Evolutionary conservation across 2,888 invertebrate species (phyloP).

Genomic region (Spisula solida): DNA sequence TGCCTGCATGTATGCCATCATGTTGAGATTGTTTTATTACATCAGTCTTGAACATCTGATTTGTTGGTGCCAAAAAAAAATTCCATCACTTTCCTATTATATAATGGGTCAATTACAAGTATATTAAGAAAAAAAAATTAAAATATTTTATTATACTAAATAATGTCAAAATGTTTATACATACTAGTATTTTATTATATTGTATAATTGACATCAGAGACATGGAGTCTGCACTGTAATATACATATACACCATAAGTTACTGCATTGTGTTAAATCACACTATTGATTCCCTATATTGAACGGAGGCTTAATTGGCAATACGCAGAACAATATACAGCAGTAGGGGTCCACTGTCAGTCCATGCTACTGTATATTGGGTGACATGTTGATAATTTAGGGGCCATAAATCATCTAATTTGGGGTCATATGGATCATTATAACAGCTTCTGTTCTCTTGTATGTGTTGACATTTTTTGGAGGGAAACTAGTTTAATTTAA

Average conservation of each 20-base stretch:
- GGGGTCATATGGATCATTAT: slow-evolving; percentile 17
- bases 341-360: not conserved
- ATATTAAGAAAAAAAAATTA: no score
- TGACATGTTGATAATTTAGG: slow-evolving; percentile 43
- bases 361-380: slow-evolving; percentile 32
- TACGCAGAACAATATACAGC: not conserved
- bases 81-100: no score
- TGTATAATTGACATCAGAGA: not conserved
- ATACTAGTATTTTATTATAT: no score
- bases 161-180: no score
- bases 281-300: not conserved
- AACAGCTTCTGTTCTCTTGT: not conserved
- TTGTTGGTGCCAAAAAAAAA: no score
- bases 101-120: no score
- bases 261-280: not conserved
- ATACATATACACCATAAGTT: not conserved
- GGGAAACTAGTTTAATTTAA: not conserved
- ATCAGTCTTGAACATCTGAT: no score
- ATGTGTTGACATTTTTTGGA: not conserved
- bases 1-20: not conserved
- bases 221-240: not conserved
- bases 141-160: no score
- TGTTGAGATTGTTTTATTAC: not conserved
- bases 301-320: not conserved
- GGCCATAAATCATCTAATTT: slow-evolving; percentile 11